These are phyloP conservation scores for Basileuterus tristriatus DNA, from an alignment of 2,797 vertebrate genomes.

Conservation along the genomic window DNA sequence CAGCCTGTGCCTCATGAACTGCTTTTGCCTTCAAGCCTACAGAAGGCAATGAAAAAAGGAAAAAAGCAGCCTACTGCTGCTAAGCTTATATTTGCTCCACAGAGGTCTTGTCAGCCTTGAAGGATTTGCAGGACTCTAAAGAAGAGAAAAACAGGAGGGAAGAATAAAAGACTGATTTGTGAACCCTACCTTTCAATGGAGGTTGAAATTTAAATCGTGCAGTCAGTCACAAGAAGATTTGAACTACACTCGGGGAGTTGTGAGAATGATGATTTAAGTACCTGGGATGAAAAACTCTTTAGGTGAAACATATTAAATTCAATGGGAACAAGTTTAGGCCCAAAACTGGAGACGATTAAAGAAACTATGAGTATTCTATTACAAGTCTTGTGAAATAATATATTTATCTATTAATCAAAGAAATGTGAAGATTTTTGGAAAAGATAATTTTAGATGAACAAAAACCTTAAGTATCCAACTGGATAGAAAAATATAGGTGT, in stretches of 20 bases:
- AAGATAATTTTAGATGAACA: neutral
- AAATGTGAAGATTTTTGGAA: neutral
- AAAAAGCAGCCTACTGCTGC: neutral
- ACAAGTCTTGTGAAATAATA: neutral
- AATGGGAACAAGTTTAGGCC: neutral
- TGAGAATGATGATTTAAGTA: neutral
- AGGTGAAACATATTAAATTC: neutral
- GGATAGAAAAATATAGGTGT: neutral
- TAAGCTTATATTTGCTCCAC: neutral
- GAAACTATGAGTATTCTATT: neutral
- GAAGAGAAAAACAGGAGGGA: fast-evolving
- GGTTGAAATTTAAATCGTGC: neutral
- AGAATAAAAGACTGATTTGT: fast-evolving
- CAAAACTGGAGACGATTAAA: neutral
- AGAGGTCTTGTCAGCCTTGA: neutral
- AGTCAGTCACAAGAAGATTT: neutral
- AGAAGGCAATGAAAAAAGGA: neutral
- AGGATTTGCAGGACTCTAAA: neutral
- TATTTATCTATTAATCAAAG: neutral
- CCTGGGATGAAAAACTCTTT: neutral
- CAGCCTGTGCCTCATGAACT: neutral
- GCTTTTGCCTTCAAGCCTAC: neutral
- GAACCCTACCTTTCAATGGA: neutral
- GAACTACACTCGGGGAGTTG: neutral
- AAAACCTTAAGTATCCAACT: neutral